These are phyloP conservation scores for Balearica regulorum DNA, from an alignment of 2,797 vertebrate species.

Conservation along the genomic window DNA sequence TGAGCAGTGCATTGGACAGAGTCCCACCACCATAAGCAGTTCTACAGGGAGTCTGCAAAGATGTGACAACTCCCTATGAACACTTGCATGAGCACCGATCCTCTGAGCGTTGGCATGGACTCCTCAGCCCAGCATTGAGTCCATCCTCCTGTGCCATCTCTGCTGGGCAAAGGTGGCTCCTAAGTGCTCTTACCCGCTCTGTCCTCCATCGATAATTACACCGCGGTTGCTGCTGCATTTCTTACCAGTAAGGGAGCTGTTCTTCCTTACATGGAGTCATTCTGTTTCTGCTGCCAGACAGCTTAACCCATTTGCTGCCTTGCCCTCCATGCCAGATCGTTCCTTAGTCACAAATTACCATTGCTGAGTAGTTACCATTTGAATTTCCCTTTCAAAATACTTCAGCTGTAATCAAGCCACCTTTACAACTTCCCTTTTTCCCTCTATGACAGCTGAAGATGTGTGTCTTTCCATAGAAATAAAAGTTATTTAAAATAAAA, in stretches of 20 bases:
- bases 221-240: not conserved
- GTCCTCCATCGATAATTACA: fast-evolving
- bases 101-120: not conserved
- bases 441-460: not conserved
- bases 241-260: not conserved
- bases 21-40: not conserved
- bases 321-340: not conserved
- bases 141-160: not conserved
- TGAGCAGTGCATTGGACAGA: not conserved
- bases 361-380: not conserved
- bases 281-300: not conserved
- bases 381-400: not conserved
- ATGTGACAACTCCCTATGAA: not conserved
- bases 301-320: not conserved
- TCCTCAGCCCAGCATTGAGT: not conserved
- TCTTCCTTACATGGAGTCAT: not conserved
- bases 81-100: not conserved
- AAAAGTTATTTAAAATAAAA: not conserved
- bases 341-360: not conserved
- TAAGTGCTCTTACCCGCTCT: not conserved
- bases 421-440: not conserved
- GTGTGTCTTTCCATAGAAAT: not conserved
- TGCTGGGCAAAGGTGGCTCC: not conserved
- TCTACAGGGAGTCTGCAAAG: not conserved
- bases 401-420: not conserved